A percentile compares a stretch with the other conserved stretches of the same genome.
phyloP scores from a whole-genome alignment of 2,113 vertebrate genomes.

The Hypanus sabinus region DNA sequence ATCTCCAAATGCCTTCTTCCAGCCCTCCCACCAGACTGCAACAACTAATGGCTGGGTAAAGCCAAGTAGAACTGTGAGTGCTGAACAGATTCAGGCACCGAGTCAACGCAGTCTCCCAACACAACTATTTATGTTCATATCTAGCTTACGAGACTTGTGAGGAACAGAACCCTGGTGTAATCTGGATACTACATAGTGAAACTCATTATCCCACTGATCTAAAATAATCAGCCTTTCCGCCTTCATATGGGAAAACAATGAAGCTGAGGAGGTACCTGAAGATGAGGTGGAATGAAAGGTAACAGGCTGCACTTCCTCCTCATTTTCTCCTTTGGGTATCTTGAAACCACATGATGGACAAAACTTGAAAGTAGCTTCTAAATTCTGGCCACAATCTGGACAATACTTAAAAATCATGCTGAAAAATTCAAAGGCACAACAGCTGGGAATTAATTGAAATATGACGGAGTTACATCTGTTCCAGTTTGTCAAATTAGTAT shows the following conservation, averaged over 20 bases:
- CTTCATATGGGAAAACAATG: neutral
- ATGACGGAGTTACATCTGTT: neutral
- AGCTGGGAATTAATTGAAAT: neutral
- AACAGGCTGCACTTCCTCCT: neutral
- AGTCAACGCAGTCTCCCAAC: no score
- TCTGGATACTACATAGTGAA: neutral
- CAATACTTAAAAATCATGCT: slow-evolving; percentile 69
- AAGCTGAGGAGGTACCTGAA: neutral
- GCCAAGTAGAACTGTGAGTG: no score
- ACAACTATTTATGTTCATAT: no score
- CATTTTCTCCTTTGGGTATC: slow-evolving; percentile 48
- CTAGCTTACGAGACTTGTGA: no score
- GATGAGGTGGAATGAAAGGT: slow-evolving; percentile 41
- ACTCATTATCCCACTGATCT: neutral
- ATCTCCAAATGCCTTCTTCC: no score
- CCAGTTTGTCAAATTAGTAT: neutral
- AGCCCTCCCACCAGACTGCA: no score
- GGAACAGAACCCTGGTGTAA: no score
- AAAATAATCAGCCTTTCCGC: neutral
- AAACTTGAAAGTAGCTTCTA: slow-evolving; percentile 65
- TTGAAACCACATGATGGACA: slow-evolving; percentile 72
- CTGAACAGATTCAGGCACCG: no score
- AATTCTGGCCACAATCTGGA: slow-evolving; percentile 66
- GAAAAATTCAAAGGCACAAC: slow-evolving; percentile 8
- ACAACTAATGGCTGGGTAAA: no score